These are phyloP conservation scores for Medauroidea extradentata DNA, from an alignment of 1,140 invertebrate species.

Conservation along the genomic window DNA sequence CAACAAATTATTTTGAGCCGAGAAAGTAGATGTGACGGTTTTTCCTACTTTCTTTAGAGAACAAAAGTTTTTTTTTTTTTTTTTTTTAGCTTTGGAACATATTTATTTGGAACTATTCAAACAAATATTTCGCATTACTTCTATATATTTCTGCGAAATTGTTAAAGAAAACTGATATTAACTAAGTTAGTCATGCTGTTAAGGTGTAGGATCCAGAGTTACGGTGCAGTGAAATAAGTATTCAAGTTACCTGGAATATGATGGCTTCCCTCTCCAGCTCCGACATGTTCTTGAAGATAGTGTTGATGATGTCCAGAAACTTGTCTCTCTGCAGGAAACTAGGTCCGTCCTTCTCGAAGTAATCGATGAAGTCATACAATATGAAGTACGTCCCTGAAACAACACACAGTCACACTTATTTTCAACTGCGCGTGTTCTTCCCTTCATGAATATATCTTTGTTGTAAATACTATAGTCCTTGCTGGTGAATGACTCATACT, in stretches of 20 bases:
- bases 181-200: neutral
- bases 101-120: too few relatives aligned
- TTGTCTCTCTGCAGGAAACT: constrained; percentile 75
- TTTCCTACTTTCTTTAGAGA: too few relatives aligned
- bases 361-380: constrained; percentile 85
- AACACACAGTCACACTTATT: too few relatives aligned
- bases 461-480: too few relatives aligned
- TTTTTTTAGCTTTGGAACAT: too few relatives aligned
- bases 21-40: too few relatives aligned
- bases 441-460: too few relatives aligned
- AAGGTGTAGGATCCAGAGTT: neutral
- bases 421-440: too few relatives aligned
- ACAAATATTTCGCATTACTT: neutral
- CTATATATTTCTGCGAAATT: neutral
- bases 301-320: constrained; percentile 80
- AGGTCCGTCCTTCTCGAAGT: constrained; percentile 80
- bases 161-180: neutral
- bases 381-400: constrained; percentile 85
- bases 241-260: constrained; percentile 71
- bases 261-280: constrained; percentile 82
- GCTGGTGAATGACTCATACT: too few relatives aligned
- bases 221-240: neutral
- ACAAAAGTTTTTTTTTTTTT: too few relatives aligned
- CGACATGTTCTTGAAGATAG: constrained; percentile 81
- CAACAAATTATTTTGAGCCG: too few relatives aligned